These are phyloP conservation scores for Myiothlypis coronata DNA, from an alignment of 2,797 vertebrate species.

Conservation along the genomic window DNA sequence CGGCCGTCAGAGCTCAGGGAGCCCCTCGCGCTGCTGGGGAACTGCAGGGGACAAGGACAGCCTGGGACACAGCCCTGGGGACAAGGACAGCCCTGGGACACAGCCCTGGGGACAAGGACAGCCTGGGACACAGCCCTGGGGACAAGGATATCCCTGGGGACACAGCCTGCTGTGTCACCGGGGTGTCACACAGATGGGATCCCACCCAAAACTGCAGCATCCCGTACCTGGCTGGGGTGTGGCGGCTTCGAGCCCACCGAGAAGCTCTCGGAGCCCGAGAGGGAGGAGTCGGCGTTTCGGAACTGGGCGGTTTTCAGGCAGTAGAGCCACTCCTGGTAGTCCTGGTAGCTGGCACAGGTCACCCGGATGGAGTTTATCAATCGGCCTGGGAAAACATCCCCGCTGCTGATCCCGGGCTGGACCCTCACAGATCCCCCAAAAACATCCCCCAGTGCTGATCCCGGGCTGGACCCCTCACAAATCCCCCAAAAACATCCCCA, in stretches of 20 bases:
- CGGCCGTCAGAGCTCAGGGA: slow-evolving; percentile 60
- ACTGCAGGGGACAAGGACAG: no score
- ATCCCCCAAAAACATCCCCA: no score
- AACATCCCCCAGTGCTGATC: no score
- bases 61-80: no score
- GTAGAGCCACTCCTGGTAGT: slow-evolving; percentile 76
- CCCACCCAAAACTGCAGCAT: not conserved
- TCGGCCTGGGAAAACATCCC: slow-evolving; percentile 56
- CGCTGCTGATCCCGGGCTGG: no score
- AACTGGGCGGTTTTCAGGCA: slow-evolving; percentile 65
- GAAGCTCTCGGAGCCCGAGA: slow-evolving; percentile 53
- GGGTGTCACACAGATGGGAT: not conserved
- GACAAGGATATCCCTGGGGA: no score
- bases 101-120: no score
- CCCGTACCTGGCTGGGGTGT: slow-evolving; percentile 49
- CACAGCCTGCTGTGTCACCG: not conserved
- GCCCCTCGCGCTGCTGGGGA: slow-evolving; percentile 29
- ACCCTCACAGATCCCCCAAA: no score
- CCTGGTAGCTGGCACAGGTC: slow-evolving; percentile 68
- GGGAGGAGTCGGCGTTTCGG: slow-evolving; percentile 40
- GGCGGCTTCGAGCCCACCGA: not conserved
- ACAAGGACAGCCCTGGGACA: no score
- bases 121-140: not conserved
- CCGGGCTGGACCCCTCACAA: no score
- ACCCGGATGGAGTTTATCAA: slow-evolving; percentile 80